Evolutionary conservation across 2,888 invertebrate genomes (phyloP), one percentile per base, ranked within the genome.

Genomic region (Ectemnius continuus): DNA sequence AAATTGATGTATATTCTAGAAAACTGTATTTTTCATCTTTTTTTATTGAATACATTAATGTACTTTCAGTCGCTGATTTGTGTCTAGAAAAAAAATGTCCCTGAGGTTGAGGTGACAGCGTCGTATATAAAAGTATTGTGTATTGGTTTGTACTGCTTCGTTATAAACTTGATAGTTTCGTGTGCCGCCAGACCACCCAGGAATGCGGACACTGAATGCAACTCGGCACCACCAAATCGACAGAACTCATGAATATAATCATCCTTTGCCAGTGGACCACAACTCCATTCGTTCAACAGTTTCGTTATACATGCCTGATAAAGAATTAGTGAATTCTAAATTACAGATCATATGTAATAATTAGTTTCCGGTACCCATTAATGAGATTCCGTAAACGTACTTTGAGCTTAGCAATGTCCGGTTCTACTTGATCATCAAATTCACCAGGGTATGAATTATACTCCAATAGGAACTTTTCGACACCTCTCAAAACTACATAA

Each of bases 51-150:
- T 20, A 70, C 63, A 60, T 20, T 23, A 48, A 6, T 71, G 23
- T 45, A 26, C 36, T 36, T 36, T 36, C 36, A 36, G 11, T 36
- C 36, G 36, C 36, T 36, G 5, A 11, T 36, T 36, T 8, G 2
- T 36, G 48, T 62, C 93, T 93, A 97, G 89, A 97, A 93, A 87
- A 94, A 94, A 91, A 96, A 97, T 61, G 96, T 95, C 60, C 94
- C 94, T 67, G 97, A 96, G 82, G 95, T 96, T 67, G 97, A 96
- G 74, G 96, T 96, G 83, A 97, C 96, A 63, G 96, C 98, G 92
- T 99, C 98, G 91, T 98, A 98, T 83, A 99, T 95, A 91, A 97
- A 97, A 0, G 97, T 97, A 91, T 99, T 99, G 91, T 98, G 95
- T 70, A 99, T 93, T 48, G 99, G 99, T 87, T 97, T 96, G 91